Evolutionary conservation across 2,888 invertebrate species (phyloP), one percentile per base, ranked within the genome.

Genomic region (Anagyrus pseudococci): DNA sequence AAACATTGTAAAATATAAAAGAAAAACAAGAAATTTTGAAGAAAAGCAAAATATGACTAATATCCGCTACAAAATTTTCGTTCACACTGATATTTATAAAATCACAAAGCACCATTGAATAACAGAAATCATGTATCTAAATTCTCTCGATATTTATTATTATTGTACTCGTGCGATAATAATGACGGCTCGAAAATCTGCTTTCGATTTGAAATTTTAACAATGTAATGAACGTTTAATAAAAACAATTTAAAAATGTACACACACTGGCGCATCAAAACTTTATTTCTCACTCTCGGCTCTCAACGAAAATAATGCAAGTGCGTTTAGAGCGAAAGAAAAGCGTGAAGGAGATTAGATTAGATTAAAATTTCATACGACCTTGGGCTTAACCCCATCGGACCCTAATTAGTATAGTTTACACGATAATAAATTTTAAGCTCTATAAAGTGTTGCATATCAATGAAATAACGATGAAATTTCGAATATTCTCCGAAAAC

Each of bases 201-300:
- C 69, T 71, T 71, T 58, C 44, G 66, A 69, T 68, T 68, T 68
- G 40, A 67, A 67, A 68, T 68, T 71, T 71, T 67, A 69, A 68
- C 58, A 60, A 67, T 73, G 71, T 72, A 72, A 72, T 69, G 63
- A 73, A 72, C 61, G 68, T 72, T 73, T 68, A 71, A 70, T 69
- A 70, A 71, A 71, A 71, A 64, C 68, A 63, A 63, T 56, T 40
- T 41, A 66, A 64, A 56, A 41, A 41, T 41, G n/a, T n/a, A n/a
- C n/a, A n/a, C n/a, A n/a, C n/a, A n/a, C n/a, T n/a, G n/a, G n/a
- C n/a, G n/a, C n/a, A n/a, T n/a, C n/a, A n/a, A n/a, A n/a, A n/a
- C n/a, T n/a, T n/a, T n/a, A n/a, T n/a, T n/a, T n/a, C n/a, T n/a
- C n/a, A n/a, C n/a, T n/a, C n/a, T n/a, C n/a, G n/a, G n/a, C n/a